Conservation (phyloP, 2,797 vertebrate species). For the Trachurus trachurus region DNA sequence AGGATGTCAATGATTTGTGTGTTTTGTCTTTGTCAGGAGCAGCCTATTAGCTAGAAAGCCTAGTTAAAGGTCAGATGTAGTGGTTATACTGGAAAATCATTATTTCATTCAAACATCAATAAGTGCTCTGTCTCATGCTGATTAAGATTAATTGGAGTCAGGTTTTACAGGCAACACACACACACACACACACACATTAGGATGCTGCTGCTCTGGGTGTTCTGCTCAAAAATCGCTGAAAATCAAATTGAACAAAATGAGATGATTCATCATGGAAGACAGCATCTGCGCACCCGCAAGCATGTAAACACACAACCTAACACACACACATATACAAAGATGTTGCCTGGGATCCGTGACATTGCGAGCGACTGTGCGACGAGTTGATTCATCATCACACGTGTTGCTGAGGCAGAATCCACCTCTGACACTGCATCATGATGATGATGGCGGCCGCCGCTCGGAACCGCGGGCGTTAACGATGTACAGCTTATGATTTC, state of each 20-base stretch:
- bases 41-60: slow-evolving; percentile 24
- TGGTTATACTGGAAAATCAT: slow-evolving; percentile 24
- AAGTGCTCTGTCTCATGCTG: slow-evolving; percentile 23
- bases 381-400: slow-evolving; percentile 29
- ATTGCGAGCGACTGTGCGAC: slow-evolving; percentile 11
- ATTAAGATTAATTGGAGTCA: slow-evolving; percentile 43
- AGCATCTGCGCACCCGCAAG: slow-evolving; percentile 14
- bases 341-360: slow-evolving; percentile 20
- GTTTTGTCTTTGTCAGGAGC: slow-evolving; percentile 19
- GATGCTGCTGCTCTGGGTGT: slow-evolving; percentile 27
- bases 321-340: neutral
- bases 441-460: neutral
- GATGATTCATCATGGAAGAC: slow-evolving; percentile 61
- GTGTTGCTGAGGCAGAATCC: slow-evolving; percentile 22
- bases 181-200: slow-evolving; percentile 18
- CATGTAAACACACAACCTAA: neutral
- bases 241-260: slow-evolving; percentile 65
- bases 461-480: neutral
- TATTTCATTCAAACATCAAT: slow-evolving; percentile 30
- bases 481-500: slow-evolving; percentile 16
- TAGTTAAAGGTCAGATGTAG: slow-evolving; percentile 46
- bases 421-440: slow-evolving; percentile 24
- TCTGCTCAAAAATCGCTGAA: slow-evolving; percentile 41
- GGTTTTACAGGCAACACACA: neutral
- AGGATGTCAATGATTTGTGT: slow-evolving; percentile 13